A percentile compares a stretch with the other conserved stretches of the same genome.
phyloP scores from a whole-genome alignment of 2,888 invertebrate genomes.

The Cecidostiba fungosa region DNA sequence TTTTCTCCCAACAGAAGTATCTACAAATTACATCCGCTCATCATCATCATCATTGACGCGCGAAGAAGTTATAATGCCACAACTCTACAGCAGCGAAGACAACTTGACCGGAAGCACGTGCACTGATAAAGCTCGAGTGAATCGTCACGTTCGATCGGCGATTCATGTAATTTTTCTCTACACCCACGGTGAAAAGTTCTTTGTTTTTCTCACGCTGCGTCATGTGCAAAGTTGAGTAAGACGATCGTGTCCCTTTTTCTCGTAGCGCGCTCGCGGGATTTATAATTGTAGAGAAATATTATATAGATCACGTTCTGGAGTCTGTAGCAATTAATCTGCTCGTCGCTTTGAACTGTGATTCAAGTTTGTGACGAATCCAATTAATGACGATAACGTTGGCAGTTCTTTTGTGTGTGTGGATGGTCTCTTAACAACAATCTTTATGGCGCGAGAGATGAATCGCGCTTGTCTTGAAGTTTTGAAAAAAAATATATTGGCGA shows the following conservation, averaged over 20 bases:
- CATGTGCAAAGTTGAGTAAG: conserved; percentile 26
- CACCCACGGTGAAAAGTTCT: conserved; percentile 26
- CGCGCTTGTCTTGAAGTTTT: background rate
- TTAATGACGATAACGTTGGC: conserved; percentile 31
- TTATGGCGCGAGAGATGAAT: background rate
- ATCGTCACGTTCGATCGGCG: conserved; percentile 45
- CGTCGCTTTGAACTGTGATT: conserved; percentile 42
- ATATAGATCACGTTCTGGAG: background rate
- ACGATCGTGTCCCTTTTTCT: background rate
- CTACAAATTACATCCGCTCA: background rate
- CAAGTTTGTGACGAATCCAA: conserved; percentile 54
- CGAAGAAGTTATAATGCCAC: background rate
- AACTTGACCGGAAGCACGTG: conserved; percentile 23
- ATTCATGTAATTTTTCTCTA: conserved; percentile 4
- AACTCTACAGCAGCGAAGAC: background rate
- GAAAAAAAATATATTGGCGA: background rate
- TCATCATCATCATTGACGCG: background rate
- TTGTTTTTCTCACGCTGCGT: conserved; percentile 30
- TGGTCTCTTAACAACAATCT: background rate
- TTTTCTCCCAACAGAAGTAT: background rate
- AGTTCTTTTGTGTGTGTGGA: background rate
- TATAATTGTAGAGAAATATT: conserved; percentile 35
- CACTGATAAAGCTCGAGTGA: conserved; percentile 21
- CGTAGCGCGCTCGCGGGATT: background rate
- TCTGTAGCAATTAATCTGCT: conserved; percentile 24